Percentiles rank a stretch among this genome's conserved stretches.
phyloP scores from a whole-genome alignment of 1,140 invertebrate genomes.

The Sycobia sp. region DNA sequence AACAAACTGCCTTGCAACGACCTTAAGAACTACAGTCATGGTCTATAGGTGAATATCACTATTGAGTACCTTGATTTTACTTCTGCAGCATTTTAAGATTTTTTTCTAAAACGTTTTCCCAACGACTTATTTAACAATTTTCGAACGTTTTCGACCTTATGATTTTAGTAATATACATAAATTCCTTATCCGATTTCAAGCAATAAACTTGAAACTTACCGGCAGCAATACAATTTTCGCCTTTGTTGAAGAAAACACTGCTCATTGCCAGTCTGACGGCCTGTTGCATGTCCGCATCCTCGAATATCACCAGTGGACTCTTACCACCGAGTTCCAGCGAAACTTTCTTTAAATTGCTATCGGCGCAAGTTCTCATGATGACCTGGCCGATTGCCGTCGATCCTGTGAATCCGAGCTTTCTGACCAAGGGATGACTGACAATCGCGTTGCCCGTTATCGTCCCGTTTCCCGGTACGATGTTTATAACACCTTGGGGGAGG shows the following conservation, averaged over 20 bases:
- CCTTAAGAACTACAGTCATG: too few relatives aligned
- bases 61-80: too few relatives aligned
- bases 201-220: slow-evolving; percentile 52
- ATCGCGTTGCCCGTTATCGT: slow-evolving; percentile 81
- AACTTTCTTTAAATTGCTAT: slow-evolving; percentile 90
- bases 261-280: slow-evolving; percentile 89
- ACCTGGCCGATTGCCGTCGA: slow-evolving; percentile 86
- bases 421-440: slow-evolving; percentile 79
- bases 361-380: slow-evolving; percentile 88
- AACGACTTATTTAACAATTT: too few relatives aligned
- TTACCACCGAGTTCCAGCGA: slow-evolving; percentile 94
- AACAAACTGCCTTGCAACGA: too few relatives aligned
- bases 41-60: too few relatives aligned
- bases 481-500: slow-evolving; percentile 86
- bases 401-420: slow-evolving; percentile 94
- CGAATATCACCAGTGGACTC: slow-evolving; percentile 91
- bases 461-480: slow-evolving; percentile 86
- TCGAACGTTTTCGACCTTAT: too few relatives aligned
- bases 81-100: too few relatives aligned
- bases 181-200: neutral
- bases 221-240: slow-evolving; percentile 97
- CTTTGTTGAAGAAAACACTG: slow-evolving; percentile 97
- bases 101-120: too few relatives aligned
- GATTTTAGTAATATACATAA: neutral
- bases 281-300: slow-evolving; percentile 91